These are phyloP conservation scores for Parnassius glacialis DNA, from an alignment of 2,888 invertebrate genomes.

Conservation along the genomic window DNA sequence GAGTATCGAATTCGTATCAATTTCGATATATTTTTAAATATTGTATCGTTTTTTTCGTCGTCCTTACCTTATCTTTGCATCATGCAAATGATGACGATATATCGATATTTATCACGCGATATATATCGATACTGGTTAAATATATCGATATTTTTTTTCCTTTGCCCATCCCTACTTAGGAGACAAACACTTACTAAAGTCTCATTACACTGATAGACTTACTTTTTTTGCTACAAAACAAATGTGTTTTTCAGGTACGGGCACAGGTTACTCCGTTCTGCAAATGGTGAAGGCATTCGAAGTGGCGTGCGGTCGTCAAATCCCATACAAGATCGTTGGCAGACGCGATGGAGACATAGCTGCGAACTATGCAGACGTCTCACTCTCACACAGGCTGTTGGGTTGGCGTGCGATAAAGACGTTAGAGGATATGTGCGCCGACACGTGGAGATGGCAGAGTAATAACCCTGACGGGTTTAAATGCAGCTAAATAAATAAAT, in stretches of 20 bases:
- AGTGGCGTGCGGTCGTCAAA: conserved; percentile 85
- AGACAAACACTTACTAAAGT: too few relatives aligned
- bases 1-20: too few relatives aligned
- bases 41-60: too few relatives aligned
- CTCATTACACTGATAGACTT: too few relatives aligned
- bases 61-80: too few relatives aligned
- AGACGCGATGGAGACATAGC: conserved; percentile 93
- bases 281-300: conserved; percentile 91
- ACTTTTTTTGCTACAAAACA: too few relatives aligned
- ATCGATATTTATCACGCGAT: too few relatives aligned
- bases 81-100: too few relatives aligned
- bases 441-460: conserved; percentile 94
- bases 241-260: conserved; percentile 78
- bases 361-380: conserved; percentile 90
- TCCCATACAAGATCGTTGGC: conserved; percentile 86
- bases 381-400: conserved; percentile 86
- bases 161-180: too few relatives aligned
- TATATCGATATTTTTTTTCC: too few relatives aligned
- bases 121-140: too few relatives aligned
- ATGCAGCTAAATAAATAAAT: neutral
- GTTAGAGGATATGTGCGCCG: conserved; percentile 91
- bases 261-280: conserved; percentile 91
- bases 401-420: conserved; percentile 90
- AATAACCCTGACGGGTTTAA: conserved; percentile 88
- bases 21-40: too few relatives aligned